Percentiles rank a stretch among this genome's conserved stretches.
phyloP scores from a whole-genome alignment of 2,797 vertebrate genomes.

The Lindbergichthys nudifrons region DNA sequence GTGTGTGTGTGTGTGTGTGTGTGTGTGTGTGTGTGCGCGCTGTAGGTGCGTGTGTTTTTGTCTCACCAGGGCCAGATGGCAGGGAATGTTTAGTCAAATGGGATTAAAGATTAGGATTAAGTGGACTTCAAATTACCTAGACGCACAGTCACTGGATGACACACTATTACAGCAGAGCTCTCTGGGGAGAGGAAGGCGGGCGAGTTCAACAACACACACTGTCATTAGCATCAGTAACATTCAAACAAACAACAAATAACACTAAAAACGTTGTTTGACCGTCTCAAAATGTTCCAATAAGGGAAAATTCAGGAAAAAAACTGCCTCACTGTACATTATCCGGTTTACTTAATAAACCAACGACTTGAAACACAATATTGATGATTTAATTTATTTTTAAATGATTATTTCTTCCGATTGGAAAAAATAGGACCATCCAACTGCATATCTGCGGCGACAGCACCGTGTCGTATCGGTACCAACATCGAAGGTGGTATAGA shows the following conservation, averaged over 20 bases:
- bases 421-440: no score
- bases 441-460: no score
- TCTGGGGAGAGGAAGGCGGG: slow-evolving; percentile 5
- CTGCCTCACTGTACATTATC: no score
- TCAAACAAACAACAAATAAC: not conserved
- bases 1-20: not conserved
- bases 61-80: slow-evolving; percentile 82
- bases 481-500: no score
- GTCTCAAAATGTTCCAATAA: no score
- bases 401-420: no score
- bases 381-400: no score
- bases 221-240: not conserved
- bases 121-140: slow-evolving; percentile 78
- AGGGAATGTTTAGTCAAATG: slow-evolving; percentile 84
- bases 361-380: no score
- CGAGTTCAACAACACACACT: slow-evolving; percentile 23
- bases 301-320: no score
- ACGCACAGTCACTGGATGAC: slow-evolving; percentile 76
- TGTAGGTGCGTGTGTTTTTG: slow-evolving; percentile 39
- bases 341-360: no score
- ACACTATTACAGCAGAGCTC: slow-evolving; percentile 60
- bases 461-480: no score
- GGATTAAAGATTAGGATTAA: slow-evolving; percentile 88
- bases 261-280: not conserved
- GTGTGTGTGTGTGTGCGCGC: slow-evolving; percentile 35